These are phyloP conservation scores for Lepus americanus DNA, from an alignment of 2,113 vertebrate species.

Conservation along the genomic window DNA sequence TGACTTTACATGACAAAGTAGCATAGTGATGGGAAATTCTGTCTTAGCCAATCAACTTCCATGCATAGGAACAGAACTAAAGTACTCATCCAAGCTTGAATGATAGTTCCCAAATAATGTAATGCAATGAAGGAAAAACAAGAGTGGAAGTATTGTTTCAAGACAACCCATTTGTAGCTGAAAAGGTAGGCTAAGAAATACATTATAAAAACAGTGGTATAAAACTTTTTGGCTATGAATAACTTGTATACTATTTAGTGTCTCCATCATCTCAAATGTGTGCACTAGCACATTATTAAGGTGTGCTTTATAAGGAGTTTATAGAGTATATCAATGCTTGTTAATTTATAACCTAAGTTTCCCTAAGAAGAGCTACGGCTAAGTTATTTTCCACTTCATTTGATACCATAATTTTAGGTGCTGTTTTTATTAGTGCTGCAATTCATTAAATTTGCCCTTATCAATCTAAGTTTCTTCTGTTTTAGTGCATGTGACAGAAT, in stretches of 20 bases:
- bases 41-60: background rate
- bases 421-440: conserved; percentile 63
- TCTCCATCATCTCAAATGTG: background rate
- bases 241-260: background rate
- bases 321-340: conserved; percentile 78
- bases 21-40: background rate
- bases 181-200: background rate
- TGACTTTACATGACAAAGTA: background rate
- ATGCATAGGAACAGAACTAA: background rate
- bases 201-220: background rate
- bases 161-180: background rate
- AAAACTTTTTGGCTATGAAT: background rate
- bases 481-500: conserved; percentile 57
- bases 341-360: conserved; percentile 81
- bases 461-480: conserved; percentile 45
- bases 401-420: conserved; percentile 79
- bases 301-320: conserved; percentile 61
- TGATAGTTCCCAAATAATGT: background rate
- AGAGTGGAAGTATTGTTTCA: background rate
- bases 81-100: background rate
- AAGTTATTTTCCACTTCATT: conserved; percentile 84
- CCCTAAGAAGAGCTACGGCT: conserved; percentile 76
- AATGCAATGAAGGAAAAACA: background rate
- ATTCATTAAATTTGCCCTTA: conserved; percentile 67
- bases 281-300: conserved; percentile 62